Evolutionary conservation across 2,113 vertebrate species (phyloP).

Genomic region (Natator depressus): DNA sequence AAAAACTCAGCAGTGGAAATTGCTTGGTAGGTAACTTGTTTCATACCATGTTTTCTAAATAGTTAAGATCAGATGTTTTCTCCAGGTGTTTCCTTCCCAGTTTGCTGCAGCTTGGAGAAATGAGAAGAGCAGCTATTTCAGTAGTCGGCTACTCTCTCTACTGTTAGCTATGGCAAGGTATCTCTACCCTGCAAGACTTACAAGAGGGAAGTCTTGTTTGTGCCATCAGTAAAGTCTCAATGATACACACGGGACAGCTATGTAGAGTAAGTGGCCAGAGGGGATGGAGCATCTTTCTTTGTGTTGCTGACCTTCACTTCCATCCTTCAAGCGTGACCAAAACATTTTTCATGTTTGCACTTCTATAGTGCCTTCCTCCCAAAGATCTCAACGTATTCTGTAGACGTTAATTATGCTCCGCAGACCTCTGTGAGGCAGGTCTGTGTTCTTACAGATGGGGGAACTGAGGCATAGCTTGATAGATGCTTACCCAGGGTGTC

Average conservation of each 20-base stretch:
- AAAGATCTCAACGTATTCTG: neutral
- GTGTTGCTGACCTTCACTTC: neutral
- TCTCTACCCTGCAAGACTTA: neutral
- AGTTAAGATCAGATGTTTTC: neutral
- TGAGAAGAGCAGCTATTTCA: neutral
- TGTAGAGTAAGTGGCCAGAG: neutral
- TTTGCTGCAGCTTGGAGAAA: neutral
- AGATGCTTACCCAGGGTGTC: neutral
- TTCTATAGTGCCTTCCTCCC: neutral
- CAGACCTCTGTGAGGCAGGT: neutral
- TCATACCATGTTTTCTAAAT: rapidly evolving
- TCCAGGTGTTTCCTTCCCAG: neutral
- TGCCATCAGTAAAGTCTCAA: neutral
- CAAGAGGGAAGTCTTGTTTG: rapidly evolving
- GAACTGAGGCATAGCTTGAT: neutral
- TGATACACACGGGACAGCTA: neutral
- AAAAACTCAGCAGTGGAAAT: constrained; percentile 93
- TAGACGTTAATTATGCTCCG: neutral
- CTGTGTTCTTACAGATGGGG: neutral
- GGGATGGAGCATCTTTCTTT: neutral
- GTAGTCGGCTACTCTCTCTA: neutral
- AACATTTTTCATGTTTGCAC: neutral
- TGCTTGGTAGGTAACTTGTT: constrained; percentile 84
- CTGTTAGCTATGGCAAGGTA: neutral
- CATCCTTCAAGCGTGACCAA: neutral